These are phyloP conservation scores for Cataglyphis rosenhaueri DNA, from an alignment of 2,888 invertebrate species.

Conservation along the genomic window DNA sequence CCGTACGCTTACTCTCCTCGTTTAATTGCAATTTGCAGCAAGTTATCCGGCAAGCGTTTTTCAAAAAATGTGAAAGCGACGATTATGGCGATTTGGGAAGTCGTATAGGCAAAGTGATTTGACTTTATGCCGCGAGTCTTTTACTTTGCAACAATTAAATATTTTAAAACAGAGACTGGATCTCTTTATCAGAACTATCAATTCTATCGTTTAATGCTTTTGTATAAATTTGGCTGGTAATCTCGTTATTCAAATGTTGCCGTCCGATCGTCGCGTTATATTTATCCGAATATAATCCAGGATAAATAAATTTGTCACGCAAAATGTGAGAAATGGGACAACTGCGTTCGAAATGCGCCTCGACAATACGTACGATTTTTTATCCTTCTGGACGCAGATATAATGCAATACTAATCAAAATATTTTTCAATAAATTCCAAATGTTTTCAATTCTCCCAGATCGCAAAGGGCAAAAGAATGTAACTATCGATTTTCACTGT, in stretches of 20 bases:
- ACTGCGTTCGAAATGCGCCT: conserved; percentile 10
- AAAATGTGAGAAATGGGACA: background rate
- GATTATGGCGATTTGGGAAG: background rate
- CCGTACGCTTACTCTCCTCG: background rate
- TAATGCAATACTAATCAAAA: conserved; percentile 33
- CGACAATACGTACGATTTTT: conserved; percentile 26
- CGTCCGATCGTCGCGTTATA: conserved; percentile 7
- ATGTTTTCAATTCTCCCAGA: conserved; percentile 39
- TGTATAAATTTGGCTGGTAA: background rate
- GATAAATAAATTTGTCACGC: conserved; percentile 6
- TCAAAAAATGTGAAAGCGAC: background rate
- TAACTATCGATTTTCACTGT: conserved; percentile 36
- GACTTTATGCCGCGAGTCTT: background rate
- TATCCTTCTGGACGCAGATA: conserved; percentile 17
- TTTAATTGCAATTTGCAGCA: conserved; percentile 13
- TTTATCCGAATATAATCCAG: background rate
- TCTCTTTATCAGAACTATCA: background rate
- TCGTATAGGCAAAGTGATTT: background rate
- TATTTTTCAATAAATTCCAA: conserved; percentile 35
- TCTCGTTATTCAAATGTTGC: background rate
- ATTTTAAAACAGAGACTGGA: background rate
- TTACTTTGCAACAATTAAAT: conserved; percentile 1
- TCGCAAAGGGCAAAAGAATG: conserved; percentile 25
- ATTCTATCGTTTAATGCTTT: background rate
- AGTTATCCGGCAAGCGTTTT: conserved; percentile 3